Conservation (phyloP, 2,113 vertebrate species). For the Dendropsophus ebraccatus region DNA sequence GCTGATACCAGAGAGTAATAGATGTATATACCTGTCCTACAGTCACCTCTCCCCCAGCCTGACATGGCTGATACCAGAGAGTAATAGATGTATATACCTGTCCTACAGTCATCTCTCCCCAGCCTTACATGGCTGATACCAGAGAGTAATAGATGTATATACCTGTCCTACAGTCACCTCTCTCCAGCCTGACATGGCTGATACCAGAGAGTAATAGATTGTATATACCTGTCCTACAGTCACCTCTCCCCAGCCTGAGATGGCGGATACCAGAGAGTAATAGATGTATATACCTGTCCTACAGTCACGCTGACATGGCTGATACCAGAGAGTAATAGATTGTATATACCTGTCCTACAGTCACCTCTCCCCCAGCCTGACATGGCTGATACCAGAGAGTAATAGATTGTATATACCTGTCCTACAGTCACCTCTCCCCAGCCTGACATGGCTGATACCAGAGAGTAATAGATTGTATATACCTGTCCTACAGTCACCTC, state of each 20-base stretch:
- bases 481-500: too few relatives aligned
- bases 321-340: neutral
- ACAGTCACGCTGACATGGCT: neutral
- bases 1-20: too few relatives aligned
- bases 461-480: too few relatives aligned
- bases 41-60: too few relatives aligned
- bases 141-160: neutral
- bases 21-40: too few relatives aligned
- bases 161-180: too few relatives aligned
- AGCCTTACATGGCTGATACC: neutral
- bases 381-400: neutral
- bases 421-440: too few relatives aligned
- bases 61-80: neutral
- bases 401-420: too few relatives aligned
- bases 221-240: neutral
- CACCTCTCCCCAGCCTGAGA: neutral
- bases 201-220: neutral
- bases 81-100: neutral
- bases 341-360: neutral
- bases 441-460: too few relatives aligned
- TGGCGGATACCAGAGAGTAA: neutral
- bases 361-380: too few relatives aligned
- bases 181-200: neutral
- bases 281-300: neutral
- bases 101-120: neutral